These are phyloP conservation scores for Rhizoglyphus robini DNA, from an alignment of 1,140 invertebrate genomes.

Conservation along the genomic window DNA sequence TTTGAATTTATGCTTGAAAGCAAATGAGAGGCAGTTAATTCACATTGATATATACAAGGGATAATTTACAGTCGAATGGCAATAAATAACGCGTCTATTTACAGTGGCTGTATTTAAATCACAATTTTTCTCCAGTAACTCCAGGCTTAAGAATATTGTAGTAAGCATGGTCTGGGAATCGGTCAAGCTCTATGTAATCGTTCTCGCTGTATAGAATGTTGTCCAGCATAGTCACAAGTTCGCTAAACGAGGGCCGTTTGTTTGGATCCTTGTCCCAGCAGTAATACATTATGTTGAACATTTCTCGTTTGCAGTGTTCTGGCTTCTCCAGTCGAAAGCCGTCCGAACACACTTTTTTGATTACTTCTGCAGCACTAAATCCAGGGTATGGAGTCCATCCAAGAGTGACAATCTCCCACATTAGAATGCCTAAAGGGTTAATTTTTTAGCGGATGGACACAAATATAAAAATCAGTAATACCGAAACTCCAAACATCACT, in stretches of 20 bases:
- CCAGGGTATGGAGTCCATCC: slow-evolving; percentile 81
- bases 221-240: slow-evolving; percentile 71
- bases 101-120: slow-evolving; percentile 11
- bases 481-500: slow-evolving; percentile 81
- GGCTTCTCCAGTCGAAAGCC: slow-evolving; percentile 91
- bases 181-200: slow-evolving; percentile 79
- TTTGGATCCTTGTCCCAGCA: slow-evolving; percentile 83
- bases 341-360: slow-evolving; percentile 60
- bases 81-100: neutral
- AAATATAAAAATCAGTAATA: slow-evolving; percentile 11
- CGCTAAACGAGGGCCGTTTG: slow-evolving; percentile 68
- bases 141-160: slow-evolving; percentile 53
- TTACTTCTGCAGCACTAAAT: slow-evolving; percentile 54
- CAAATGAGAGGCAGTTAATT: too few species aligned
- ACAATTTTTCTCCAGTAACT: slow-evolving; percentile 55
- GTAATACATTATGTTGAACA: slow-evolving; percentile 75
- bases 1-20: too few species aligned
- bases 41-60: too few species aligned
- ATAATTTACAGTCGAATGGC: neutral
- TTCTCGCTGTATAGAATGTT: slow-evolving; percentile 68
- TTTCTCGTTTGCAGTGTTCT: slow-evolving; percentile 73
- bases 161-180: slow-evolving; percentile 83
- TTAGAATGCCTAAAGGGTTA: slow-evolving; percentile 50
- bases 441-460: neutral
- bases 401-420: slow-evolving; percentile 92